Base-by-base conservation (phyloP, 2,888 invertebrate genomes). In the Drosophila atripex region DNA sequence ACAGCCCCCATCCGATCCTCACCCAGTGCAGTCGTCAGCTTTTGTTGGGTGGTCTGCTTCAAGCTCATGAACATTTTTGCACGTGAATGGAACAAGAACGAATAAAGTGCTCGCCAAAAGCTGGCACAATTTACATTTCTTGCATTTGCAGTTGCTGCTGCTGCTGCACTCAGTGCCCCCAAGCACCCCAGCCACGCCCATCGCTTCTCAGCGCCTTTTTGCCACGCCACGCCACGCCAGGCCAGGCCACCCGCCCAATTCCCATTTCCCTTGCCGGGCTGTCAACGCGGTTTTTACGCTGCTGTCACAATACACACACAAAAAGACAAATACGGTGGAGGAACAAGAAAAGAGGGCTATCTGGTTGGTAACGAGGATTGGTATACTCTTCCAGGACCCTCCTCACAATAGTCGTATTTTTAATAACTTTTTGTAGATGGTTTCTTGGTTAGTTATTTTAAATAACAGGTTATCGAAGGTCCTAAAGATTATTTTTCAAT, bases 251-350 rank as follows among this genome's bases (percentile, higher is more conserved):
- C 38, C 30, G 39, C 60, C 61, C 75, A 73, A 72, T 59, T 76
- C 69, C 63, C 71, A 80, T 85, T 53, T 86, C 80, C 82, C 85
- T 51, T 59, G 76, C 76, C 61, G 71, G 55, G 85, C 76, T 82
- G 80, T 82, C 80, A 82, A 70, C 83, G 86, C 75, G 87, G 80
- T 82, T 87, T 82, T 87, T 87, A 63, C 83, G 68, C 80, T 82
- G 79, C 80, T 82, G 88, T 82, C 80, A 82, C 88, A 80, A 80
- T 76, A 84, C 82, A 69, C 78, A 61, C 68, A 68, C 59, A 72
- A 47, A 68, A 57, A 41, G 45, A 53, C 52, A 60, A 51, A 68
- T 59, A 64, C 32, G 39, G 55, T 21, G 39, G 21, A 54, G 47
- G 28, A 52, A 25, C 41, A 18, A 38, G 12, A 28, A 21, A 32